phyloP scores from a whole-genome alignment of 2,888 invertebrate species.

The Brachypalpus laphriformis region DNA sequence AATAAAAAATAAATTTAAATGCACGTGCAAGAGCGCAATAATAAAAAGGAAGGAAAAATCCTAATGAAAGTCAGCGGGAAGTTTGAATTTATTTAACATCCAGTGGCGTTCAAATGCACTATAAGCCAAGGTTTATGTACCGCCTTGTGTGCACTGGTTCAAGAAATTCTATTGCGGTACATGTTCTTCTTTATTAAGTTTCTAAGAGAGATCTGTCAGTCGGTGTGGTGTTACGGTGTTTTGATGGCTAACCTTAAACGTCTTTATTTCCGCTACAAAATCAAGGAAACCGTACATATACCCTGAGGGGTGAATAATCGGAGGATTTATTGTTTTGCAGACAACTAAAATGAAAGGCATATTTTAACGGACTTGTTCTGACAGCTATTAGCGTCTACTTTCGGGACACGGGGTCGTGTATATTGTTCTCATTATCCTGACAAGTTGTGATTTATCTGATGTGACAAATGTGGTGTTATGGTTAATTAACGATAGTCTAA shows the following conservation, averaged over 20 bases:
- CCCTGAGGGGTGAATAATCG: neutral
- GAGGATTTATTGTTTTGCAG: neutral
- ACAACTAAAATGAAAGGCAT: too few species aligned
- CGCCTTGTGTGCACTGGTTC: too few species aligned
- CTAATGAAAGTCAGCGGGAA: neutral
- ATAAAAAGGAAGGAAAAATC: neutral
- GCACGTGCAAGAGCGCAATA: slow-evolving; percentile 12
- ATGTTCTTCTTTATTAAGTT: neutral
- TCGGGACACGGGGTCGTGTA: too few species aligned
- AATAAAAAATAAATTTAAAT: slow-evolving; percentile 2
- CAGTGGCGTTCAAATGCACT: neutral
- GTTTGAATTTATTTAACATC: slow-evolving; percentile 20
- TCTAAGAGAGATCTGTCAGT: neutral
- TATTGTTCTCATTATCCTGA: neutral
- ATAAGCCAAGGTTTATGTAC: slow-evolving; percentile 1
- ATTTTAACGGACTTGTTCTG: too few species aligned
- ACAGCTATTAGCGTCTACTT: neutral
- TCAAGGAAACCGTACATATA: neutral
- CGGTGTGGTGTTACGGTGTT: neutral
- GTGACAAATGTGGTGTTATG: too few species aligned
- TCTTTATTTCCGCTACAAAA: neutral
- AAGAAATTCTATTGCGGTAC: slow-evolving; percentile 4
- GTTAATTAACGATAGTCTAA: too few species aligned
- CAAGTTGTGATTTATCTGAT: neutral
- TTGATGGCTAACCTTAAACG: neutral